Base-by-base conservation (phyloP, 1,140 invertebrate species). In the Acyrthosiphon pisum region DNA sequence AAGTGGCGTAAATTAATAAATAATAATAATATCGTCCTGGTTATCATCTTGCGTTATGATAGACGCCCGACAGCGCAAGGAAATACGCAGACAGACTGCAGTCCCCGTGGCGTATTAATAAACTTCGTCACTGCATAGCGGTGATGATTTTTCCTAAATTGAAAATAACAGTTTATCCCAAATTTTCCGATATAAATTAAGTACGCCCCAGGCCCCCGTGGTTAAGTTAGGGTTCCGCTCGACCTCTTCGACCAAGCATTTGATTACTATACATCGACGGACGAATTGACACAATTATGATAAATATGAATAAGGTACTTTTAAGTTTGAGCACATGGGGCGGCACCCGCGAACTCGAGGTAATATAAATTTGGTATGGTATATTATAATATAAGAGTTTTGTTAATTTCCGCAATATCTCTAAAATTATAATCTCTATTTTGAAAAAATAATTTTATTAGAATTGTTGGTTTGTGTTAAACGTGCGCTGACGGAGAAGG, bases 51-150 rank as follows among this genome's bases (percentile, higher is more conserved):
- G 30, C n/a, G 18, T 76, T 76, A 76, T 68, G 60, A 35, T 76
- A 68, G 60, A 18, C 60, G n/a, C 14, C 14, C 60, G n/a, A 76
- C 60, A 76, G 60, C 60, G 60, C 60, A 76, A 14, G 14, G 6
- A n/a, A 76, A 76, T 76, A n/a, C n/a, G 14, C 14, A 4, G 60
- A 76, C 14, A 76, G 60, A 76, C 14, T n/a, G 41, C 41, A 41
- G 60, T 76, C 60, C 30, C 60, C n/a, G n/a, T 76, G 60, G 60
- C 60, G 60, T n/a, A n/a, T 76, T 76, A 76, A 76, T 76, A n/a
- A 76, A 76, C 14, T 35, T 7, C n/a, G 26, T n/a, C 11, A 11
- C 11, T 68, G 60, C 60, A 35, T 22, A 22, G 60, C 6, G 14
- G 60, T n/a, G 14, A 35, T 76, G 60, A 76, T n/a, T 68, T 68